Base-by-base conservation (phyloP, 2,113 vertebrate genomes). In the Sapayoa aenigma region DNA sequence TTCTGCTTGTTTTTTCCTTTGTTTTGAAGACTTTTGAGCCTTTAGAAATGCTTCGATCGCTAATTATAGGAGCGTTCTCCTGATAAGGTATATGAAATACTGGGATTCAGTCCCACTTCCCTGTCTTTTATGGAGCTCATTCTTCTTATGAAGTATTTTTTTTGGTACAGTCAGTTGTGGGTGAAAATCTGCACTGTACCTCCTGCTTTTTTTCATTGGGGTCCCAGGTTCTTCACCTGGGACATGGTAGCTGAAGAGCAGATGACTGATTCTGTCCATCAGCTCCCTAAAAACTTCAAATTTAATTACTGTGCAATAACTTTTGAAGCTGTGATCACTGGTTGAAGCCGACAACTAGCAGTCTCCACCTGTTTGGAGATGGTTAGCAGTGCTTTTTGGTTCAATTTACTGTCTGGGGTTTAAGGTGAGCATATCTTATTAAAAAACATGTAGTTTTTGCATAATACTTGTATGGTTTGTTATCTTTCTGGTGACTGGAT, bases 1-100 rank as follows among this genome's bases (percentile, higher is more conserved):
- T 88, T 93, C 53, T 52, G 53, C 73, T 95, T 96, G 60, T 82
- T 95, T 91, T 90, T 85, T 87, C 87, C 74, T 62, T 77, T 94
- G 90, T 95, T 97, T 89, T 86, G 60, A 90, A 93, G 87, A 63
- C 55, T 60, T 92, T 31, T 67, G 87, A 87, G 53, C 69, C 39
- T 49, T 68, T 35, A 58, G 39, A 66, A 86, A 72, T 68, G 2
- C 50, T 85, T 89, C 44, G 60, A 22, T 73, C 3, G 0, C 81
- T 92, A 66, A 83, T 82, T 84, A 67, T 20, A 63, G 86, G 47
- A 89, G 56, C 1, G 23, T 69, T 89, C 83, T 94, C 9, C 79
- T 42, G 62, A 65, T 77, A 90, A 79, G 3, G 1, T 65, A 37
- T 35, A 9, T 56, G 63, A 35, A 73, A 42, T 24, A 13, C 53